Base-by-base conservation (phyloP, 2,113 vertebrate genomes). In the Sebastes schlegelii region DNA sequence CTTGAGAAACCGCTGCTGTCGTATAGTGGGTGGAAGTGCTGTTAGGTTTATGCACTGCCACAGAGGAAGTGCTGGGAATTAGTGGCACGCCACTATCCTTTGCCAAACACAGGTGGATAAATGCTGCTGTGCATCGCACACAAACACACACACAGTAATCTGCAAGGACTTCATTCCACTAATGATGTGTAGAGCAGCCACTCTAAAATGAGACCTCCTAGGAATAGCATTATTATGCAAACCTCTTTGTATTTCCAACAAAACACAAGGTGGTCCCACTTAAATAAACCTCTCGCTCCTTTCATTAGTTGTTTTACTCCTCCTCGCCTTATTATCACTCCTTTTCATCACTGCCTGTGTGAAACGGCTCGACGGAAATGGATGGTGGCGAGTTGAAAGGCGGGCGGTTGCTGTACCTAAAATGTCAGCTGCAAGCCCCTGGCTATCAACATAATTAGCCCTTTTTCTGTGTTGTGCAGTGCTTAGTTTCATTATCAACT, bases 211-310 rank as follows among this genome's bases (percentile, higher is more conserved):
- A 89, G 86, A 82, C 77, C 86, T 77, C 89, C 65, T 2, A 82
- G 84, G 91, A 91, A 83, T 26, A 71, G 46, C 71, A 75, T 86
- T 75, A 92, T 85, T 76, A 87, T 87, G 80, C 80, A 89, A 77
- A 86, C 77, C 78, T 82, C 78, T 92, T 86, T 89, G 78, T 86
- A 66, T 87, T 90, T 91, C 68, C 65, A 80, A 89, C 88, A 92
- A 89, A 89, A 90, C 85, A 85, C 86, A 86, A 66, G 74, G 85
- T 83, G 85, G 88, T 87, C 79, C 77, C 78, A 83, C 72, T 91
- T 86, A 86, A 88, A 85, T 69, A 81, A 88, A 72, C 65, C 48
- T 73, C 80, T 79, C 14, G 9, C 69, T 83, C 57, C 55, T 57
- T 63, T 87, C 79, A 34, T 86, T 90, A 87, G 64, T 77, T 84